Conservation (phyloP, 35 echinoderm and acorn worm species). For the Hemicentrotus pulcherrimus region DNA sequence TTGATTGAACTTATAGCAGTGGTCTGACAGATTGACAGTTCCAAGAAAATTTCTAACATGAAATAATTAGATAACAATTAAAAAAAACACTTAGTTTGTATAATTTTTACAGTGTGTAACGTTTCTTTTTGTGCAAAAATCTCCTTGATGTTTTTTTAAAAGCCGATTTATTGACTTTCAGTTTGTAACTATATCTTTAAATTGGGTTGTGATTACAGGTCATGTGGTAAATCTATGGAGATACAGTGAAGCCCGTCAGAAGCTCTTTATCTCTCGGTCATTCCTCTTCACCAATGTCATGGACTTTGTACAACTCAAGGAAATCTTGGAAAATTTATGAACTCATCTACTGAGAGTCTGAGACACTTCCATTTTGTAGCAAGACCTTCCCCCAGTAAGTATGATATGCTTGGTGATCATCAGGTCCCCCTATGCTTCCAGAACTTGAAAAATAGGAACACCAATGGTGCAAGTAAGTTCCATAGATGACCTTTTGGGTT, state of each 20-base stretch:
- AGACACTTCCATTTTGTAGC: neutral
- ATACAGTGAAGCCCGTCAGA: conserved; percentile 40
- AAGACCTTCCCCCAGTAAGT: too few species aligned
- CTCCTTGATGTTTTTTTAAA: too few species aligned
- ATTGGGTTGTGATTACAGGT: conserved; percentile 52
- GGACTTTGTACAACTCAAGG: conserved; percentile 51
- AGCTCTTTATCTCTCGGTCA: conserved; percentile 67
- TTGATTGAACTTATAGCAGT: too few species aligned
- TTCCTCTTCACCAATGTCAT: conserved; percentile 68
- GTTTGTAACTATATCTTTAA: neutral
- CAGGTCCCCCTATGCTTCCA: neutral
- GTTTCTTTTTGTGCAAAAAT: too few species aligned
- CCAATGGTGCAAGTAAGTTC: neutral
- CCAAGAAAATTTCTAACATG: too few species aligned
- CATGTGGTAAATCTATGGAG: conserved; percentile 74
- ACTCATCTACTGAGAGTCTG: neutral
- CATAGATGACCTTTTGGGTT: too few species aligned
- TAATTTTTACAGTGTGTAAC: too few species aligned
- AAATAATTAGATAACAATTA: too few species aligned
- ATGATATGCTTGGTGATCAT: neutral
- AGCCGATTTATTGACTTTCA: too few species aligned
- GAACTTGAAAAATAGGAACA: neutral
- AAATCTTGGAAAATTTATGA: conserved; percentile 56
- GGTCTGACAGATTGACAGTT: too few species aligned
- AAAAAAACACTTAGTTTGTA: too few species aligned